These are phyloP conservation scores for Acestrorhynchus altus DNA, from an alignment of 2,797 vertebrate species.

Conservation along the genomic window DNA sequence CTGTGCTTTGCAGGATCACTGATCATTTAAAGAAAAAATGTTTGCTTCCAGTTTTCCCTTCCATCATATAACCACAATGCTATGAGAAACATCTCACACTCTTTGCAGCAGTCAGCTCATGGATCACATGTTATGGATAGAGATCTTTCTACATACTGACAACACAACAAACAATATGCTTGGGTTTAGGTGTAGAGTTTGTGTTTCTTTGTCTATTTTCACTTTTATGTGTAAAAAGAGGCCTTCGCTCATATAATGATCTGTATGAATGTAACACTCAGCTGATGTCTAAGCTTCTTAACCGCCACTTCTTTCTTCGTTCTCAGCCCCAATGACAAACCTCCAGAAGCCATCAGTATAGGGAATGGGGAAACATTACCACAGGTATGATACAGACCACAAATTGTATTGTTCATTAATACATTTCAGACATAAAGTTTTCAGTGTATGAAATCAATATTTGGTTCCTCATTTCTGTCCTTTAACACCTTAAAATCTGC, in stretches of 20 bases:
- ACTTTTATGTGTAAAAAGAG: background rate
- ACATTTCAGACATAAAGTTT: background rate
- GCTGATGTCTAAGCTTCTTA: background rate
- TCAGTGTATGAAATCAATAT: background rate
- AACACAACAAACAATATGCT: too few species aligned
- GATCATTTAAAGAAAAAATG: too few species aligned
- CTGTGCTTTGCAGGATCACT: too few species aligned
- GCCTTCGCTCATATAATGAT: background rate
- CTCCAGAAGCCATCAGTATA: constrained; percentile 89
- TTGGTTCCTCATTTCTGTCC: background rate
- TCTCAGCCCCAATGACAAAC: constrained; percentile 86
- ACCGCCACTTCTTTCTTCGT: constrained; percentile 26
- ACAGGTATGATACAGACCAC: constrained; percentile 77
- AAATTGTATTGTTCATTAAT: background rate
- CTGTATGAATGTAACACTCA: background rate
- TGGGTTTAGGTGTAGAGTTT: too few species aligned
- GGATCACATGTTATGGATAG: too few species aligned
- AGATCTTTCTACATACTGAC: too few species aligned
- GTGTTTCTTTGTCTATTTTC: too few species aligned
- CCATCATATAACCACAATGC: too few species aligned
- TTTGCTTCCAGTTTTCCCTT: too few species aligned
- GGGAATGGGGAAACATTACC: constrained; percentile 88
- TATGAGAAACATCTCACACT: too few species aligned
- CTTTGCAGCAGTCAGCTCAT: background rate
- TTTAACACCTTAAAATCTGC: background rate